phyloP scores from a whole-genome alignment of 2,113 vertebrate genomes.

The Felis catus region DNA sequence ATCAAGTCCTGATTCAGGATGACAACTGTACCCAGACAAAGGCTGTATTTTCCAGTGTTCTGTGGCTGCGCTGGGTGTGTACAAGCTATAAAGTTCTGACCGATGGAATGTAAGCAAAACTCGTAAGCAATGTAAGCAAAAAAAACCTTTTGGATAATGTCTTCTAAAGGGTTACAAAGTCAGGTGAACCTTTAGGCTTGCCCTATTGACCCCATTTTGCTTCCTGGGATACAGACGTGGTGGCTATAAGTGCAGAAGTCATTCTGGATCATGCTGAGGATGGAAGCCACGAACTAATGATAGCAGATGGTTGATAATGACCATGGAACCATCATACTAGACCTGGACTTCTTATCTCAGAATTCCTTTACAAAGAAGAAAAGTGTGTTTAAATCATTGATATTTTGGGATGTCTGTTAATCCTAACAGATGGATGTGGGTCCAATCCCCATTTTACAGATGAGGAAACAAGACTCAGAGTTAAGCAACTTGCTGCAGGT shows the following conservation, averaged over 20 bases:
- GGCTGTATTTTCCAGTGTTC: background rate
- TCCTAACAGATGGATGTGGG: background rate
- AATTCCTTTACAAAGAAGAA: background rate
- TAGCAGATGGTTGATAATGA: background rate
- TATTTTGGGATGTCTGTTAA: background rate
- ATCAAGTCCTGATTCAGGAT: background rate
- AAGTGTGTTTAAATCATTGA: background rate
- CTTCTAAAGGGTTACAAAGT: background rate
- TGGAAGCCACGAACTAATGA: background rate
- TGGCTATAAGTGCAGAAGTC: background rate
- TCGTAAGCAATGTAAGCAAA: background rate
- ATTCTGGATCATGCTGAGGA: background rate
- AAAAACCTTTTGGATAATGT: background rate
- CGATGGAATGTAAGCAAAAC: background rate
- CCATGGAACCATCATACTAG: background rate
- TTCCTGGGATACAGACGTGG: background rate
- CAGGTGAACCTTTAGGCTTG: background rate
- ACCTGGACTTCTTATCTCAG: background rate
- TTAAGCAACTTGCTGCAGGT: background rate
- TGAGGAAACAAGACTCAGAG: background rate
- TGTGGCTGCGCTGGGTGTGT: background rate
- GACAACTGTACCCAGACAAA: background rate
- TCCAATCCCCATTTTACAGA: background rate
- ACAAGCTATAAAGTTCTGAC: background rate
- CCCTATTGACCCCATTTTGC: background rate